Base-by-base conservation (phyloP, 2,797 vertebrate species). In the Acestrorhynchus altus region DNA sequence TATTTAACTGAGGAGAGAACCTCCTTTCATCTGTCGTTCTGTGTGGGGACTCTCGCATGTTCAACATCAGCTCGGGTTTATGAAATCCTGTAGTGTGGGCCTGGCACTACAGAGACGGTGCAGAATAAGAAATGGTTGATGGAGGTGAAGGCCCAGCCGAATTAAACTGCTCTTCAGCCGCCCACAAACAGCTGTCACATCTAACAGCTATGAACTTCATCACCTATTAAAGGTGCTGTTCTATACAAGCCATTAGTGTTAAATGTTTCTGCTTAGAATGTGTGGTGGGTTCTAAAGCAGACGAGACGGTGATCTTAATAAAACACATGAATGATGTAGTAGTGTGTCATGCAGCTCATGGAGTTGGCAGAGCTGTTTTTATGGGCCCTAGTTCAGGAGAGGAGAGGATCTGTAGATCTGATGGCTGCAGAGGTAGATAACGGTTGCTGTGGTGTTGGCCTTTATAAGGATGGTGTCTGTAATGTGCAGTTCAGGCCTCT, bases 141-240 rank as follows among this genome's bases (percentile, higher is more conserved):
- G 35, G 59, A 39, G 59, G 59, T 20, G 49, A 40, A 61, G n/a
- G 39, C n/a, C 13, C 18, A 24, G 20, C n/a, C 24, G 40, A 9
- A 42, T 64, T 20, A 64, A 64, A 22, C 61, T 42, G 20, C 20
- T 13, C 35, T 13, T 7, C 35, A 64, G 20, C 28, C 35, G 61
- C 61, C 61, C 20, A 64, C 61, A 42, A 64, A 64, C 61, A 64
- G 61, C 61, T 42, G 39, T 64, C 39, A 64, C n/a, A 13, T 64
- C 13, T 22, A 64, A 64, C 42, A 64, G 39, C 61, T 42, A 42
- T 42, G 13, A 64, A 64, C 28, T 13, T 64, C 42, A 64, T 64
- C 61, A 61, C 59, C 59, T 61, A n/a, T 18, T 20, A 31, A 61
- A 40, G 31, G 39, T 22, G 8, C 35, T 64, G 11, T 39, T 42